Evolutionary conservation across 2,888 invertebrate genomes (phyloP).

Genomic region (Drosophila imparisetae): DNA sequence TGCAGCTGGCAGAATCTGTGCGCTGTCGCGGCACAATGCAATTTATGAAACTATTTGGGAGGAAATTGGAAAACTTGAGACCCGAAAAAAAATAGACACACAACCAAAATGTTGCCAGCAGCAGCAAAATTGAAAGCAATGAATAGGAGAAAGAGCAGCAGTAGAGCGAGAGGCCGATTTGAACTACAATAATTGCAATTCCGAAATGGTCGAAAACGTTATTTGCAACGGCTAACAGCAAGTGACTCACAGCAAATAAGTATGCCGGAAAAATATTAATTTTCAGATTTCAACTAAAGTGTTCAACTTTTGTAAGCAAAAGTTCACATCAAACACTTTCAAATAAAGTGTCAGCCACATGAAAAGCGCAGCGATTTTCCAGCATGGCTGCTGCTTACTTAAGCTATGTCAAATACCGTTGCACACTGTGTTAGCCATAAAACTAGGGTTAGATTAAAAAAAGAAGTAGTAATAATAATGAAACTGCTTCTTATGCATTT

Average conservation of each 20-base stretch:
- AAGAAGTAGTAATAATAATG: not conserved
- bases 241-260: not conserved
- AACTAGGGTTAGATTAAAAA: not conserved
- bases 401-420: constrained; percentile 5
- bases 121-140: constrained; percentile 12
- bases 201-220: constrained; percentile 29
- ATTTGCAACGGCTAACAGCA: constrained; percentile 35
- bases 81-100: not conserved
- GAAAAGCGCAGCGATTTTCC: constrained; percentile 11
- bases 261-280: constrained; percentile 12
- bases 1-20: constrained; percentile 37
- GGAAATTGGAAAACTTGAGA: constrained; percentile 64
- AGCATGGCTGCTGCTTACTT: constrained; percentile 6
- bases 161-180: not conserved
- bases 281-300: constrained; percentile 6
- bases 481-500: not conserved
- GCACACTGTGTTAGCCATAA: not conserved
- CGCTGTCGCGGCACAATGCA: constrained; percentile 30
- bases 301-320: not conserved
- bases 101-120: constrained; percentile 30
- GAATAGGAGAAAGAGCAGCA: not conserved
- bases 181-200: constrained; percentile 41
- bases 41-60: constrained; percentile 54
- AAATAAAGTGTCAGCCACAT: constrained; percentile 36
- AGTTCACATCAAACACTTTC: constrained; percentile 36